Evolutionary conservation across 1,140 invertebrate species (phyloP), one percentile per base, ranked within the genome.

Genomic region (Pachyrhynchus sulphureomaculatus): DNA sequence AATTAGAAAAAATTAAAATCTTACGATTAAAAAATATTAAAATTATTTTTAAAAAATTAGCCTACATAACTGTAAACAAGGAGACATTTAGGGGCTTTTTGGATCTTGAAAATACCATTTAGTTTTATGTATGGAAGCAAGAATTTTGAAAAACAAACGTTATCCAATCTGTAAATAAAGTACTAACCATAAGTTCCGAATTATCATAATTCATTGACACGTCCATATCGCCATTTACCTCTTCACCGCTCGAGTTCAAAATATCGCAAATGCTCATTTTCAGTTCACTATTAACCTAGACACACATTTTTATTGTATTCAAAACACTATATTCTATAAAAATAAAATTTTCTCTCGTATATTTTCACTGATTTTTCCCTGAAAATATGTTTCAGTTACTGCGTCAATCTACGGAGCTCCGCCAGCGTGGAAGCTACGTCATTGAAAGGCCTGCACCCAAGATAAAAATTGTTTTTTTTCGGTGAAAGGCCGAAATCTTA

Each of bases 181-280:
- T 66, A 72, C 72, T 63, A 67, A 74, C 72, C 72, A 75, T 70
- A 18, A 73, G 56, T 47, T 71, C 73, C 8, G 68, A 49, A 56
- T 67, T 71, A 32, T 73, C 72, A 48, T 66, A 71, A 60, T 66
- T 67, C 26, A 72, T 29, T 8, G 64, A 65, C 32, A 72, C 60
- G 54, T 73, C 71, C 63, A 75, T 68, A 57, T 72, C 70, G 32
- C 52, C 49, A 49, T 66, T 56, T 21, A 20, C 37, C 44, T 57
- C 53, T 52, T 62, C 64, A 23, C 48, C 54, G 39, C 42, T 55
- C 18, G 56, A 61, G 32, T 56, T 60, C n/a, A 68, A 64, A 21
- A 66, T 47, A 44, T 68, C 68, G 44, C 47, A 44, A 44, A 69
- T 56, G 45, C 64, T 67, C 67, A 69, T 67, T 32, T 63, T 61